A percentile compares a stretch with the other conserved stretches of the same genome.
Conservation (phyloP, 1,140 invertebrate species). For the Tyrophagus putrescentiae region DNA sequence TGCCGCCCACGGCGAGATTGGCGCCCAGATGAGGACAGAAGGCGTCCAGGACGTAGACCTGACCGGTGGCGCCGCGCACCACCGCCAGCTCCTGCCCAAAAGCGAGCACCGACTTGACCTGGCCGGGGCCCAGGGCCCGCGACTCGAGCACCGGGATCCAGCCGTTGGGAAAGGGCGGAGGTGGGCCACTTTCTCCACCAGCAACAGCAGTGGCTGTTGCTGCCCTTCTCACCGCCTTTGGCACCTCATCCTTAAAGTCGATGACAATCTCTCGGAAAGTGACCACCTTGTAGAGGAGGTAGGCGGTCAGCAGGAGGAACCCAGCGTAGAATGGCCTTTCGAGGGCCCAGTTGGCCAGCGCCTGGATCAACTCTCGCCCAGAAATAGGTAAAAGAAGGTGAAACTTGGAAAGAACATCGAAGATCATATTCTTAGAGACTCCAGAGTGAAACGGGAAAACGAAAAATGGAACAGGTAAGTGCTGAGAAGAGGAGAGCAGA, state of each 20-base stretch:
- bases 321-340: no score
- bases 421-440: no score
- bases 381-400: no score
- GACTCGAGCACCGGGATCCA: slow-evolving; percentile 68
- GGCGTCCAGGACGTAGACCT: slow-evolving; percentile 56
- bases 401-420: no score
- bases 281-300: not conserved
- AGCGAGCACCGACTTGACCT: slow-evolving; percentile 44
- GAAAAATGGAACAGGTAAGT: no score
- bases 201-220: not conserved
- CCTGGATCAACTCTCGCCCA: no score
- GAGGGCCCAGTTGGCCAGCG: no score
- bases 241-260: not conserved
- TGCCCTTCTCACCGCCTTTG: not conserved
- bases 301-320: not conserved
- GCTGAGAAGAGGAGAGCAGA: no score
- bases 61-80: slow-evolving; percentile 44
- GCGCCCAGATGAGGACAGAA: slow-evolving; percentile 80
- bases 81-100: slow-evolving; percentile 60
- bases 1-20: slow-evolving; percentile 59
- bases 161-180: slow-evolving; percentile 61
- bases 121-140: slow-evolving; percentile 41
- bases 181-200: no score
- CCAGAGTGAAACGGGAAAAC: no score
- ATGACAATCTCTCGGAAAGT: not conserved